phyloP scores from a whole-genome alignment of 2,888 invertebrate species.

The Polyploca ridens region DNA sequence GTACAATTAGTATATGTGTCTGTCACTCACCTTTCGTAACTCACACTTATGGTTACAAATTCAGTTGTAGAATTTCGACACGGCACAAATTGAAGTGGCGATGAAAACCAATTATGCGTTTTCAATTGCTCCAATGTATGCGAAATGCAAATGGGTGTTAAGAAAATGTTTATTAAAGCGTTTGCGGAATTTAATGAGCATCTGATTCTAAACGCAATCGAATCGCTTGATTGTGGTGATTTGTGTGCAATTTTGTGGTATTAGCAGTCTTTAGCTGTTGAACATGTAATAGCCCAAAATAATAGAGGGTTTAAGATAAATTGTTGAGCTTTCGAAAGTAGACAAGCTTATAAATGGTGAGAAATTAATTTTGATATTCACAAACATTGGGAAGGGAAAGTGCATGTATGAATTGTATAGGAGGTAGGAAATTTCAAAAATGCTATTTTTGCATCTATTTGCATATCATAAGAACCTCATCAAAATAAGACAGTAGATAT shows the following conservation, averaged over 20 bases:
- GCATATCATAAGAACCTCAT: too few relatives aligned
- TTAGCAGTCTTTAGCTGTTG: neutral
- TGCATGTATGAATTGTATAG: neutral
- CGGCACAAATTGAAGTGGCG: neutral
- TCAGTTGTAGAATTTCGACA: conserved; percentile 8
- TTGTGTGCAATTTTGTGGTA: neutral
- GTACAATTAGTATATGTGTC: conserved; percentile 18
- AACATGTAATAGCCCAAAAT: neutral
- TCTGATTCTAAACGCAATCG: neutral
- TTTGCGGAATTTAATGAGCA: conserved; percentile 5
- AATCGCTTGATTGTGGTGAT: conserved; percentile 9
- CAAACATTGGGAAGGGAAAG: neutral
- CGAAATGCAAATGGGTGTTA: conserved; percentile 10
- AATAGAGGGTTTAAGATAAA: neutral
- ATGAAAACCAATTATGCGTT: neutral
- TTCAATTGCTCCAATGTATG: conserved; percentile 9
- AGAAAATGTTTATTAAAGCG: conserved; percentile 6
- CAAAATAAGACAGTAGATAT: too few relatives aligned
- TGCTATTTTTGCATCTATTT: too few relatives aligned
- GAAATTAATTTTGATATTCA: neutral
- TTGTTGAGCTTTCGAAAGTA: neutral
- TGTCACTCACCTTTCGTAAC: conserved; percentile 24
- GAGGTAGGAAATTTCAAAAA: too few relatives aligned
- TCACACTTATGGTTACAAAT: conserved; percentile 2
- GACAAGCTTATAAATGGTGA: neutral